phyloP scores from a whole-genome alignment of 2,888 invertebrate genomes.

The Plebejus anna region DNA sequence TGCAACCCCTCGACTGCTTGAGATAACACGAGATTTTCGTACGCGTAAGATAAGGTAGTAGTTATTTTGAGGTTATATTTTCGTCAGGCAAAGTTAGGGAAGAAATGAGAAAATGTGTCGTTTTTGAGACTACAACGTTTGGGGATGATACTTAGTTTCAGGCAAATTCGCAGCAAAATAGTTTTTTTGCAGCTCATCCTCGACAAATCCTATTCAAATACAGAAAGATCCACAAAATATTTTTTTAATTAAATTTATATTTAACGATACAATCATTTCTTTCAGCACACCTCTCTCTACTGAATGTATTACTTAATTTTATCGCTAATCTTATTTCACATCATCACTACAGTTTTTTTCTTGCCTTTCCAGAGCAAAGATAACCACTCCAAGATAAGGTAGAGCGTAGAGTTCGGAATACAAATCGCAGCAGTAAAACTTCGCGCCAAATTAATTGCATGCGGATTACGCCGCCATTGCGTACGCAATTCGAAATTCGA shows the following conservation, averaged over 20 bases:
- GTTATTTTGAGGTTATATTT: conserved; percentile 22
- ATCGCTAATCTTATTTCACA: background rate
- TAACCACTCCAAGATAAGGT: conserved; percentile 48
- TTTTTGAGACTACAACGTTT: background rate
- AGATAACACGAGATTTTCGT: conserved; percentile 54
- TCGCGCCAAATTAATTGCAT: conserved; percentile 69
- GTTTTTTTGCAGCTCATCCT: too few relatives aligned
- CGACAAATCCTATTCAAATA: too few relatives aligned
- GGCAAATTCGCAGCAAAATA: too few relatives aligned
- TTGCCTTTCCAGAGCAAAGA: conserved; percentile 44
- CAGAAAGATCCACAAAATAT: too few relatives aligned
- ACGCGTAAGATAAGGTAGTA: conserved; percentile 24
- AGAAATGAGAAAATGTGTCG: background rate
- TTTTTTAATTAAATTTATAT: too few relatives aligned
- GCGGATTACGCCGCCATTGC: conserved; percentile 50
- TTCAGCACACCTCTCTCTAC: too few relatives aligned
- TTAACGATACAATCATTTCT: too few relatives aligned
- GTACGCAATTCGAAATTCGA: conserved; percentile 26
- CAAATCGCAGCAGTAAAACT: conserved; percentile 65
- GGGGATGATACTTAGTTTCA: too few relatives aligned
- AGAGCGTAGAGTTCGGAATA: conserved; percentile 49
- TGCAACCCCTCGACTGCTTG: conserved; percentile 72
- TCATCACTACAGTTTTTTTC: background rate
- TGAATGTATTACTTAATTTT: too few relatives aligned
- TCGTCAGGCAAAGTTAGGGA: background rate